Conservation (phyloP, 2,888 invertebrate genomes). For the Andricus quercusramuli region DNA sequence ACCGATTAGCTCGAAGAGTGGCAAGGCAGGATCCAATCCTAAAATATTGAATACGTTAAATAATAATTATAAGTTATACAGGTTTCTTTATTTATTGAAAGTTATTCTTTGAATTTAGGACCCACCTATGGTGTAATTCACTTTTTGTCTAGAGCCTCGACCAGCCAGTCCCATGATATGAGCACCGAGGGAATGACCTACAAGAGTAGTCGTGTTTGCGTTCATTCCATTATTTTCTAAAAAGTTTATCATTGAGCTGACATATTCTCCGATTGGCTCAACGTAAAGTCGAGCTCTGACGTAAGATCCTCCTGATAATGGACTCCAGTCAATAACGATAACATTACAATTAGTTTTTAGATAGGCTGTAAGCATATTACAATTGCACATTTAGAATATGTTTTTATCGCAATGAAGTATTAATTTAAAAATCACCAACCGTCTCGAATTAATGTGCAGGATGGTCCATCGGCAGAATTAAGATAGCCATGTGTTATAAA, state of each 20-base stretch:
- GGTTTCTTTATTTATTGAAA: background rate
- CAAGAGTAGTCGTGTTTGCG: slow-evolving; percentile 54
- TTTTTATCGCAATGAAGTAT: background rate
- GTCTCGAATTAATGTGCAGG: slow-evolving; percentile 14
- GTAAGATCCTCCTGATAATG: background rate
- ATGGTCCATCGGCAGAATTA: slow-evolving; percentile 4
- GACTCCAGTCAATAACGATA: slow-evolving; percentile 20
- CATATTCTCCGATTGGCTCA: background rate
- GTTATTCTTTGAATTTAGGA: background rate
- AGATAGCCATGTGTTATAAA: slow-evolving; percentile 59
- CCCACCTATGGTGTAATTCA: slow-evolving; percentile 43
- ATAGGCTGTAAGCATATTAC: slow-evolving; percentile 16
- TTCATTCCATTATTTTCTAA: slow-evolving; percentile 60
- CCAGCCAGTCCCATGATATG: slow-evolving; percentile 67
- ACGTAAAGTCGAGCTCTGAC: background rate
- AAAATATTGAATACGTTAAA: background rate
- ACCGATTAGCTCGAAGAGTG: slow-evolving; percentile 60
- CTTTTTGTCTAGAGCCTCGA: slow-evolving; percentile 47
- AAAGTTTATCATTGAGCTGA: slow-evolving; percentile 63
- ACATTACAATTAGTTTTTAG: background rate
- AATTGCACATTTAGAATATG: background rate
- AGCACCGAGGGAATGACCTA: slow-evolving; percentile 72
- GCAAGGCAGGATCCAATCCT: slow-evolving; percentile 73
- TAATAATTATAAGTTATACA: background rate
- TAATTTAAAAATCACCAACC: slow-evolving; percentile 3